phyloP scores from a whole-genome alignment of 2,113 vertebrate genomes.

The Takifugu flavidus region DNA sequence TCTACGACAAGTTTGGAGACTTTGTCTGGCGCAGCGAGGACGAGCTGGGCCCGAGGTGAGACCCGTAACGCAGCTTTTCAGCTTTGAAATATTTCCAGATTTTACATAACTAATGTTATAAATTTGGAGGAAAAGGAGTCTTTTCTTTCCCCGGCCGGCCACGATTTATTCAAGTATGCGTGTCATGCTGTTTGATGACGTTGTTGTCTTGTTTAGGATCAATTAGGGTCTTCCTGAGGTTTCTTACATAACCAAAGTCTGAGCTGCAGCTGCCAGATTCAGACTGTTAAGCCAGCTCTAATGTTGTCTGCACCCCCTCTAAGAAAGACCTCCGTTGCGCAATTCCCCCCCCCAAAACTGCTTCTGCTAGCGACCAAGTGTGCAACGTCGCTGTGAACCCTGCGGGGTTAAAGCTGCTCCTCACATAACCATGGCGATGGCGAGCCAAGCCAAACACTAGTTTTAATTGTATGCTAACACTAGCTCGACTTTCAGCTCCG shows the following conservation, averaged over 20 bases:
- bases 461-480: slow-evolving; percentile 48
- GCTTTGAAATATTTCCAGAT: not conserved
- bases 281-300: slow-evolving; percentile 28
- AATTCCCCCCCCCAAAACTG: slow-evolving; percentile 10
- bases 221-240: slow-evolving; percentile 32
- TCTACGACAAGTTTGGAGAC: slow-evolving; percentile 98
- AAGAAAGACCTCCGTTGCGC: slow-evolving; percentile 2
- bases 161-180: slow-evolving; percentile 2
- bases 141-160: slow-evolving; percentile 11
- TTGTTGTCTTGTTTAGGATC: slow-evolving; percentile 25
- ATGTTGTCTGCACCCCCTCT: slow-evolving; percentile 15
- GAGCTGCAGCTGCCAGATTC: slow-evolving; percentile 19
- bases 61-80: not conserved
- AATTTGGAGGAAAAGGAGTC: slow-evolving; percentile 1
- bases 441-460: slow-evolving; percentile 66
- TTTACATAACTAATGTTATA: slow-evolving; percentile 12
- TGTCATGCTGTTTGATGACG: slow-evolving; percentile 25
- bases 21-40: slow-evolving; percentile 98
- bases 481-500: slow-evolving; percentile 53
- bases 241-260: slow-evolving; percentile 44
- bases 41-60: slow-evolving; percentile 94
- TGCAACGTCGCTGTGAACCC: slow-evolving; percentile 51
- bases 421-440: slow-evolving; percentile 50
- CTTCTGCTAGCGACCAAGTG: slow-evolving; percentile 31
- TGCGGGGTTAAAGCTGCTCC: slow-evolving; percentile 39